Base-by-base conservation (phyloP, 1,140 invertebrate genomes). In the Eufriesea mexicana region DNA sequence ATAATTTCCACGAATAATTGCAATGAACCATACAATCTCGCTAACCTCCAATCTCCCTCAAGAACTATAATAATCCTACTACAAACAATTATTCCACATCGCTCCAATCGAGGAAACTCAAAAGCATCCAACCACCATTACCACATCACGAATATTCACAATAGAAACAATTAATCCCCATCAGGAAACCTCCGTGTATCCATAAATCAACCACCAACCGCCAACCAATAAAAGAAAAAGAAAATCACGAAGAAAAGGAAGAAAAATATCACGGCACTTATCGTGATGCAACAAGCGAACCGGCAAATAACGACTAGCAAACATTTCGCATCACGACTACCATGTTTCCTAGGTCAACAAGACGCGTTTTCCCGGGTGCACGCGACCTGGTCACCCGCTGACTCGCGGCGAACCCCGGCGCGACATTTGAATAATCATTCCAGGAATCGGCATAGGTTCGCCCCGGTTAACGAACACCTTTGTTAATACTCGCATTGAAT, bases 391-490 rank as follows among this genome's bases (percentile, higher is more conserved):
- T 35, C 35, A 16, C 20, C n/a, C 16, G 6, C 10, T 47, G 77
- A 79, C 67, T 45, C 20, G 54, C 28, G 55, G 68, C 16, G n/a
- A 47, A 16, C 16, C 78, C 57, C n/a, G n/a, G 59, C n/a, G 49
- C 49, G 73, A 81, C 74, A 57, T 81, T 54, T 45, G 49, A 62
- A 55, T 62, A 51, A 59, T 85, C 68, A 28, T 71, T 51, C 47
- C n/a, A 51, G 47, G 54, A 57, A 57, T 73, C 54, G 49, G 51
- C 20, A 10, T 49, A 25, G 20, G 18, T 72, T 47, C 35, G 25
- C 71, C 42, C 35, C 18, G 71, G n/a, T 55, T 42, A 42, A 55
- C 71, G 54, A 55, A 74, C 71, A 54, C 57, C 59, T 82, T 86
- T 59, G 79, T 83, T 78, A 82, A 67, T 78, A 77, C 51, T 25